Evolutionary conservation across 1,140 invertebrate species (phyloP).

Genomic region (Orius laevigatus): DNA sequence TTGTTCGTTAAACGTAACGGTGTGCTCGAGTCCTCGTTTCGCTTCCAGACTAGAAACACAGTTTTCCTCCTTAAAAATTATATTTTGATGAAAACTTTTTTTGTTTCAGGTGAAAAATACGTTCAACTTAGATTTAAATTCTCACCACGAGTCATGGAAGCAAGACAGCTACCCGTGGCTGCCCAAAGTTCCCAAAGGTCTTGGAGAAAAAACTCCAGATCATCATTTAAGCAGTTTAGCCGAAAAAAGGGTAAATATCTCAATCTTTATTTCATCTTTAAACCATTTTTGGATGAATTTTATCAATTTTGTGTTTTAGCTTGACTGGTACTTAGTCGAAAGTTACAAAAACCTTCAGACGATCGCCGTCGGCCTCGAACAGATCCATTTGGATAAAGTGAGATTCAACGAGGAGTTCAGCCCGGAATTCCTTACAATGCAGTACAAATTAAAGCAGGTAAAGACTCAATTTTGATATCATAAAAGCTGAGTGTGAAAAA

Average conservation of each 20-base stretch:
- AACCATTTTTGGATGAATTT: background rate
- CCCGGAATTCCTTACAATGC: conserved; percentile 35
- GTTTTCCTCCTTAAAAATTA: too few species aligned
- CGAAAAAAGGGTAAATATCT: background rate
- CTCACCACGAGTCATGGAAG: conserved; percentile 1
- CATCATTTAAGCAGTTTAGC: background rate
- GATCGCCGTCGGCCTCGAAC: conserved; percentile 46
- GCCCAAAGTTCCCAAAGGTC: conserved; percentile 5
- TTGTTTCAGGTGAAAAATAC: too few species aligned
- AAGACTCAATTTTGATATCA: conserved; percentile 21
- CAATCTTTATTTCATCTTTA: background rate
- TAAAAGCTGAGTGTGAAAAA: too few species aligned
- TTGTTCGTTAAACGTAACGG: too few species aligned
- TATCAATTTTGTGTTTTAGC: conserved; percentile 26
- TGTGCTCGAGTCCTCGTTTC: too few species aligned
- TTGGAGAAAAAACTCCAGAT: background rate
- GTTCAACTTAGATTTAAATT: too few species aligned
- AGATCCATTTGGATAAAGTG: conserved; percentile 44
- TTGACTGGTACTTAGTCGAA: conserved; percentile 34
- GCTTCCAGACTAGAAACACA: too few species aligned
- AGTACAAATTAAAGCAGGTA: conserved; percentile 37
- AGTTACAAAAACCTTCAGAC: conserved; percentile 44
- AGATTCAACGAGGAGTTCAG: conserved; percentile 31
- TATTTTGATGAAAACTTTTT: too few species aligned
- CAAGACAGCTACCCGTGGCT: conserved; percentile 1